These are phyloP conservation scores for Bursaphelenchus okinawaensis DNA, from an alignment of 2,888 invertebrate species.

Conservation along the genomic window DNA sequence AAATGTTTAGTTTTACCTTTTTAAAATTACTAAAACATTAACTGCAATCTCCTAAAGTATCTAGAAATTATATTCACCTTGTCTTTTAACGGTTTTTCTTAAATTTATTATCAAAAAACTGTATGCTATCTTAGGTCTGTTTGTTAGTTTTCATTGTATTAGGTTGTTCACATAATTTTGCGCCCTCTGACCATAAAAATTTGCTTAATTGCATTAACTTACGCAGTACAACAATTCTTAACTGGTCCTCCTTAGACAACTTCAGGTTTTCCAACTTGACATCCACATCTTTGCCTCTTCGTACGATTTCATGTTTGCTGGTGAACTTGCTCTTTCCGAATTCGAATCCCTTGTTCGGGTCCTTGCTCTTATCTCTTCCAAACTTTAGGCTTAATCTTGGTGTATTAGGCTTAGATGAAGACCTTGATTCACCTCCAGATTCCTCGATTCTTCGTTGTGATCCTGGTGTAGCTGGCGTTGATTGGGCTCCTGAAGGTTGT, in stretches of 20 bases:
- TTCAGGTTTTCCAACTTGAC: constrained; percentile 53
- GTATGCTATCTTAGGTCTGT: no score
- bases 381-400: constrained; percentile 46
- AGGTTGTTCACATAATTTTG: no score
- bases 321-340: constrained; percentile 23
- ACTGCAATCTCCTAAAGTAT: no score
- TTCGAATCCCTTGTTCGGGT: constrained; percentile 13
- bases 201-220: no score
- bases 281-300: constrained; percentile 38
- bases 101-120: no score
- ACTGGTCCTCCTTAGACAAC: constrained; percentile 50
- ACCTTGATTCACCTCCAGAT: constrained; percentile 21
- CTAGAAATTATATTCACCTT: no score
- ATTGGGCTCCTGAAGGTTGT: constrained; percentile 8
- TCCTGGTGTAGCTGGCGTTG: not conserved
- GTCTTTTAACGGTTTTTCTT: no score
- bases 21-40: no score
- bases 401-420: constrained; percentile 44
- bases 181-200: no score
- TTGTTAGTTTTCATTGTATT: no score
- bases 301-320: constrained; percentile 52
- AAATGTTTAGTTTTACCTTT: no score
- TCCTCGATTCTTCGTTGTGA: constrained; percentile 5
- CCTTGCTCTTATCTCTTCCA: constrained; percentile 34
- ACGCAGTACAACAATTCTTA: constrained; percentile 49